These are phyloP conservation scores for Autographa pulchrina DNA, from an alignment of 2,888 invertebrate genomes.

Conservation along the genomic window DNA sequence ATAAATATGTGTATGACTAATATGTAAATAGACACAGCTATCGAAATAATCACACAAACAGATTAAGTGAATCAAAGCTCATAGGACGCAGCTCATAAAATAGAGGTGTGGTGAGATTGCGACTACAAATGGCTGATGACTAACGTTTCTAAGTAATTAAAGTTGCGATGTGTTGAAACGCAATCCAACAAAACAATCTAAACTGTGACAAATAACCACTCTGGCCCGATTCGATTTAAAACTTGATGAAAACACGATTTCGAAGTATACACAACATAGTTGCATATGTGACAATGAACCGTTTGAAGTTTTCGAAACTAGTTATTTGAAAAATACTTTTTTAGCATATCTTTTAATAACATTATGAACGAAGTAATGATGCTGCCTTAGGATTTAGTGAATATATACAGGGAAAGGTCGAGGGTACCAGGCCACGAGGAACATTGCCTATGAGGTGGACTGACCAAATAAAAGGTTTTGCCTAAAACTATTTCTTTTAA, in stretches of 20 bases:
- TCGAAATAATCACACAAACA: slow-evolving; percentile 38
- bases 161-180: slow-evolving; percentile 58
- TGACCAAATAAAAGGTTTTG: no score
- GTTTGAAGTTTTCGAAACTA: neutral
- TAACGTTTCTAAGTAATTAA: slow-evolving; percentile 73
- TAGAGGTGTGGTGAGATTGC: slow-evolving; percentile 56
- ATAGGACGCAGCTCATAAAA: slow-evolving; percentile 55
- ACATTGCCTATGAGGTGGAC: no score
- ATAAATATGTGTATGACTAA: no score
- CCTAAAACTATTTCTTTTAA: no score
- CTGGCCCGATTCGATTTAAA: slow-evolving; percentile 59
- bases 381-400: no score
- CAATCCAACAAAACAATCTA: slow-evolving; percentile 69
- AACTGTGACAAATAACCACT: slow-evolving; percentile 66
- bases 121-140: slow-evolving; percentile 57
- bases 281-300: neutral
- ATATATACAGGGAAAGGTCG: no score
- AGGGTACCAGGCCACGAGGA: no score
- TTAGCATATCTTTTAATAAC: no score
- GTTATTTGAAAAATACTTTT: no score
- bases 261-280: slow-evolving; percentile 25
- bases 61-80: slow-evolving; percentile 57
- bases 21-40: slow-evolving; percentile 19
- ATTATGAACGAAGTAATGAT: no score
- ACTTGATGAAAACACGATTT: slow-evolving; percentile 35